Evolutionary conservation across 2,888 invertebrate genomes (phyloP).

Genomic region (Ectemnius continuus): DNA sequence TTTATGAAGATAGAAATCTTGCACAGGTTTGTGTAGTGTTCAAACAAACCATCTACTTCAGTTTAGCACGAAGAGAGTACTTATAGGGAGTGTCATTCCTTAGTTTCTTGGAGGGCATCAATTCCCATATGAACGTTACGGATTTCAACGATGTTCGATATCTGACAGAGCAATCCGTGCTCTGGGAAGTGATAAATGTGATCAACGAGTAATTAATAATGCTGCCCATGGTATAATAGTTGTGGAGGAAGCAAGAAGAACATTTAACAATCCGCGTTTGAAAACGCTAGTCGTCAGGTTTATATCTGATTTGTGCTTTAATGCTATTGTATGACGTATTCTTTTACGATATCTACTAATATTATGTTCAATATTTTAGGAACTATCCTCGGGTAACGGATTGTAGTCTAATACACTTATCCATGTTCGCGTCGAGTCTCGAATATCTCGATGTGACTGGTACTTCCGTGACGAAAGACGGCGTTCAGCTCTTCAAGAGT

Average conservation of each 20-base stretch:
- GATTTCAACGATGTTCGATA: conserved; percentile 44
- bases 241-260: conserved; percentile 65
- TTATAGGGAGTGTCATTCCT: not conserved
- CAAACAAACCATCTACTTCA: conserved; percentile 1
- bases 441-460: conserved; percentile 83
- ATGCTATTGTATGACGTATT: not conserved
- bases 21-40: conserved; percentile 52
- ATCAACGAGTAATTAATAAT: conserved; percentile 65
- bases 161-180: conserved; percentile 73
- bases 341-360: not conserved
- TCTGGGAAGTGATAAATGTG: conserved; percentile 67
- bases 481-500: conserved; percentile 82
- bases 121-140: conserved; percentile 39
- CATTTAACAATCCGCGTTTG: conserved; percentile 71
- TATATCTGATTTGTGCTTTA: conserved; percentile 17
- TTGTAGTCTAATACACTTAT: conserved; percentile 81
- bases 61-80: not conserved
- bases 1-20: conserved; percentile 65
- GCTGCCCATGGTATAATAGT: conserved; percentile 61
- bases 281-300: conserved; percentile 75
- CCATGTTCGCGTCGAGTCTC: conserved; percentile 81
- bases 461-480: conserved; percentile 82
- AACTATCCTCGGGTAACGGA: conserved; percentile 84
- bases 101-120: conserved; percentile 54
- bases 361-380: conserved; percentile 70